phyloP scores from a whole-genome alignment of 23 tunicate genomes.

The Clavelina lepadiformis region DNA sequence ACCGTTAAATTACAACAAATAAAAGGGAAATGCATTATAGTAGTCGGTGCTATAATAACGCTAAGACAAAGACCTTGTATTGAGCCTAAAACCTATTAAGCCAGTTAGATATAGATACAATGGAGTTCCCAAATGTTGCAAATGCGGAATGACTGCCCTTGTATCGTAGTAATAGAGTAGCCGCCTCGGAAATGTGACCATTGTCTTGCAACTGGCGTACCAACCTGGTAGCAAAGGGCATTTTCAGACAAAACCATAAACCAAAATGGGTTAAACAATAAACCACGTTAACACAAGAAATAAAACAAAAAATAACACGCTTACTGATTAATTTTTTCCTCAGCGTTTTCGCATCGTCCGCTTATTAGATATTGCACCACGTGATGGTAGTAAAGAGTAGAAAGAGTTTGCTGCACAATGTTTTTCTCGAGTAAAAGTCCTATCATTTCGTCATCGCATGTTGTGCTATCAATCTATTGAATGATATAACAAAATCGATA shows the following conservation, averaged over 20 bases:
- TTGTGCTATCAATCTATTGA: conserved; percentile 5
- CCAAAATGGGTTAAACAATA: no score
- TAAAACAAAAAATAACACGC: background rate
- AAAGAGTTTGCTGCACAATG: conserved; percentile 18
- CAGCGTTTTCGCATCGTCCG: conserved; percentile 24
- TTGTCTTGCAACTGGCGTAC: conserved; percentile 51
- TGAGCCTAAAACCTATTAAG: background rate
- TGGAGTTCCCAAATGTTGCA: conserved; percentile 42
- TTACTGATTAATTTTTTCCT: conserved; percentile 17
- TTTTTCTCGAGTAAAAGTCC: conserved; percentile 9
- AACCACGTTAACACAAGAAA: background rate
- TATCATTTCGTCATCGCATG: conserved; percentile 48
- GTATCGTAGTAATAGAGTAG: conserved; percentile 32
- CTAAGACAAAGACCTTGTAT: no score
- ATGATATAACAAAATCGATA: no score
- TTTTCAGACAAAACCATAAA: background rate
- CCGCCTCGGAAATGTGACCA: conserved; percentile 49
- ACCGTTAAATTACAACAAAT: no score
- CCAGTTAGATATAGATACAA: conserved; percentile 37
- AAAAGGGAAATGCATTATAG: no score
- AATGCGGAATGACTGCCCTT: conserved; percentile 43
- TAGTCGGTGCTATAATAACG: no score
- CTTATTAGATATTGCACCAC: conserved; percentile 33
- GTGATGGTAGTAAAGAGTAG: conserved; percentile 44
- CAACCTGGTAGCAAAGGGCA: background rate